These are phyloP conservation scores for Morone saxatilis DNA, from an alignment of 2,113 vertebrate species.

Conservation along the genomic window DNA sequence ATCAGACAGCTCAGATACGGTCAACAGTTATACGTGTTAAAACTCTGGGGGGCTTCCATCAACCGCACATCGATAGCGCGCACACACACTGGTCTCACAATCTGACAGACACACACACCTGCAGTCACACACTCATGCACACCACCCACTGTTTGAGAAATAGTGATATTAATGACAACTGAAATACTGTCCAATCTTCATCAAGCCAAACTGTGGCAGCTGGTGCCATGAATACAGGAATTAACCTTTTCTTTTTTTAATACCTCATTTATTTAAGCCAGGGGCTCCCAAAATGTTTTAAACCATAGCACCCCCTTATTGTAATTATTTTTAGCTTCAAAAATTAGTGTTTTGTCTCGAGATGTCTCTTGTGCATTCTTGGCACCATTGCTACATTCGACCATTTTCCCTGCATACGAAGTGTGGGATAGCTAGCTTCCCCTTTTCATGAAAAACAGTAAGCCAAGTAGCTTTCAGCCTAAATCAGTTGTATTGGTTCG, in stretches of 20 bases:
- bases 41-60: conserved; percentile 46
- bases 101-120: not conserved
- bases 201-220: conserved; percentile 32
- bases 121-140: conserved; percentile 30
- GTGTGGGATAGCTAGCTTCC: not conserved
- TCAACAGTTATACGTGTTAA: conserved; percentile 48
- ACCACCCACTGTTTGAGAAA: conserved; percentile 44
- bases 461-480: not conserved
- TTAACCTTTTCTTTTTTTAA: not conserved
- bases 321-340: not conserved
- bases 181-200: conserved; percentile 44
- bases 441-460: not conserved
- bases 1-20: conserved; percentile 53
- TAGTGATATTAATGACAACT: conserved; percentile 44
- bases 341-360: not conserved
- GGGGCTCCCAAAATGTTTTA: no score
- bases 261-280: not conserved
- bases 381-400: not conserved
- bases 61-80: conserved; percentile 5
- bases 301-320: not conserved
- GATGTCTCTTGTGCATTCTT: not conserved
- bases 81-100: not conserved
- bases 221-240: conserved; percentile 13
- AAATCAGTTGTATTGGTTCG: no score
- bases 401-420: not conserved